Evolutionary conservation across 2,888 invertebrate genomes (phyloP), one percentile per base, ranked within the genome.

Genomic region (Polia nebulosa): DNA sequence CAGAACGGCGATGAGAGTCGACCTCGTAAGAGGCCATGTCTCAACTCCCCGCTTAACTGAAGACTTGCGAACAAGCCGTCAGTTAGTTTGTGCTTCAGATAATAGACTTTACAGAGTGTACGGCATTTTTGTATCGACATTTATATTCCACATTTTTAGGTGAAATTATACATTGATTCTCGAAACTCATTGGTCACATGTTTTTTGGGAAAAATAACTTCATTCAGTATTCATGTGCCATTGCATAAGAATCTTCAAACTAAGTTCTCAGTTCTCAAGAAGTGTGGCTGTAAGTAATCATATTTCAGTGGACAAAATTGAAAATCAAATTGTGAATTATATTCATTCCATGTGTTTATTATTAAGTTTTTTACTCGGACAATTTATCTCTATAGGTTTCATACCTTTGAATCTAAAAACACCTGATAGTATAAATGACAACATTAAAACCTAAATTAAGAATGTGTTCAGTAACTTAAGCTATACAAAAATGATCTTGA

Each of bases 11-110:
- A 96, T n/a, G 96, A 96, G 41, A 94, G 91, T 58, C 90, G 96
- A 79, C 96, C 96, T 15, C 96, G 96, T 87, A 97, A 97, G 89
- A 96, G 96, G 92, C 96, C 96, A 51, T 96, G 97, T 82, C 90
- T 96, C 53, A 96, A 90, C 78, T 90, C 93, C 3, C 92, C 92
- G 0, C 83, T 92, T 52, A 93, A 93, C 88, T 95, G 92, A 94
- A 90, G 86, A 63, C 72, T 61, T 79, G 81, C 68, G 44, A 63
- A 72, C 64, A 70, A 68, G 70, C 72, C 79, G 70, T 81, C 82
- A 77, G 62, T 84, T 86, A 87, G 82, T 87, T 89, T 91, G 92
- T 93, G 93, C 90, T 92, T 91, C 87, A 88, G 88, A 91, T 90
- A n/a, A 90, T 86, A 87, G 86, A 92, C 93, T 88, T 87, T 91